A percentile compares a stretch with the other conserved stretches of the same genome.
These are phyloP conservation scores for Lanius collurio DNA, from an alignment of 2,113 vertebrate genomes.

Conservation along the genomic window DNA sequence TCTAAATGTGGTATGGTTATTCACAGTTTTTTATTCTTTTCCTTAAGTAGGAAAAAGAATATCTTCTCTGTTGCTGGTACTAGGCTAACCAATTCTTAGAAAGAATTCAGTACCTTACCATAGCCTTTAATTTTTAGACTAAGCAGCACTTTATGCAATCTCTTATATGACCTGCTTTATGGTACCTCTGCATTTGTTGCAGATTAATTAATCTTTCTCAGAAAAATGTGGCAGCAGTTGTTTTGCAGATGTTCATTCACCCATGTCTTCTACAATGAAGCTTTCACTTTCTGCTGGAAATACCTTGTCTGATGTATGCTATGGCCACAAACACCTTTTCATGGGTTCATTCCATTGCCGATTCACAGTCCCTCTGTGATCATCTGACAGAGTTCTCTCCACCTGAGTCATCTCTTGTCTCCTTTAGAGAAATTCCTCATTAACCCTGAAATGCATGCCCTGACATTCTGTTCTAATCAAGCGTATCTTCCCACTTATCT, in stretches of 20 bases:
- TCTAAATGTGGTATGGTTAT: not conserved
- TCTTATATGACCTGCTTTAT: not conserved
- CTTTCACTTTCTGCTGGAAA: not conserved
- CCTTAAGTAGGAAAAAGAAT: not conserved
- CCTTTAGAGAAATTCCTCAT: not conserved
- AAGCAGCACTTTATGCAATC: not conserved
- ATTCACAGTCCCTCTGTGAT: not conserved
- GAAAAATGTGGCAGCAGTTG: not conserved
- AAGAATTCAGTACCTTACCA: not conserved
- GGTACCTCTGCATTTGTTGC: not conserved
- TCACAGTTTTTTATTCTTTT: not conserved
- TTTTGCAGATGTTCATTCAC: not conserved
- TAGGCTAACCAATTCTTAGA: not conserved
- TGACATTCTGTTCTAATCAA: not conserved
- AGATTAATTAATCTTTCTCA: not conserved
- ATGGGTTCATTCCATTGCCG: accelerated
- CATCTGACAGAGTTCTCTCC: not conserved
- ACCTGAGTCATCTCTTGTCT: not conserved
- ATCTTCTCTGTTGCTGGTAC: not conserved
- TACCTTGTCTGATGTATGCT: not conserved
- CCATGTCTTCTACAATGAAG: not conserved
- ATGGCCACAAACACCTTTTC: not conserved
- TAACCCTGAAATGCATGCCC: not conserved
- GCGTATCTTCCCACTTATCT: not conserved
- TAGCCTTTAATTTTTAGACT: not conserved